Evolutionary conservation across 2,888 invertebrate genomes (phyloP).

Genomic region (Lochmaea crataegi): DNA sequence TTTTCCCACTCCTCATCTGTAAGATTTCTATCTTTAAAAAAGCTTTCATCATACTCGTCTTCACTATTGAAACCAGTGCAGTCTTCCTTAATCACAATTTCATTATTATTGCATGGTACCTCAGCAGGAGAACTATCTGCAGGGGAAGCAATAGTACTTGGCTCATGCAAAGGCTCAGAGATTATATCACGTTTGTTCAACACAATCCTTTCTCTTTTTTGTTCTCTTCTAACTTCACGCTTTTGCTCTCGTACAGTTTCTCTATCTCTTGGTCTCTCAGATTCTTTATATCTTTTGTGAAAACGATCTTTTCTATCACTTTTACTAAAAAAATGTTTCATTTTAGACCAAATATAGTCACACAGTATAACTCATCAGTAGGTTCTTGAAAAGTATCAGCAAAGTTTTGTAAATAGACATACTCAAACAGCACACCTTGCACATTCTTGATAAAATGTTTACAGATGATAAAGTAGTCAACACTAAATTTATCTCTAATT

Average conservation of each 20-base stretch:
- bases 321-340: conserved; percentile 43
- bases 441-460: background rate
- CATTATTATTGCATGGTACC: conserved; percentile 55
- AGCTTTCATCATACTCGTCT: conserved; percentile 63
- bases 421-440: too few species aligned
- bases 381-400: background rate
- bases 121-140: conserved; percentile 54
- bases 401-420: background rate
- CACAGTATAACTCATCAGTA: background rate
- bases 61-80: conserved; percentile 64
- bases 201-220: conserved; percentile 56
- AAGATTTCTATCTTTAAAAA: conserved; percentile 53
- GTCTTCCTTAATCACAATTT: conserved; percentile 60
- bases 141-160: conserved; percentile 47
- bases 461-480: background rate
- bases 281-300: conserved; percentile 61
- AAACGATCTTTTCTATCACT: conserved; percentile 60
- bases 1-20: conserved; percentile 64
- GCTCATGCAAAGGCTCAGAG: conserved; percentile 56
- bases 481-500: too few species aligned
- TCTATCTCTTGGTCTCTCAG: conserved; percentile 56
- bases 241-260: conserved; percentile 61
- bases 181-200: conserved; percentile 57
- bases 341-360: background rate
- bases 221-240: conserved; percentile 56